phyloP scores from a whole-genome alignment of 2,888 invertebrate species.

The Chrysotoxum bicinctum region DNA sequence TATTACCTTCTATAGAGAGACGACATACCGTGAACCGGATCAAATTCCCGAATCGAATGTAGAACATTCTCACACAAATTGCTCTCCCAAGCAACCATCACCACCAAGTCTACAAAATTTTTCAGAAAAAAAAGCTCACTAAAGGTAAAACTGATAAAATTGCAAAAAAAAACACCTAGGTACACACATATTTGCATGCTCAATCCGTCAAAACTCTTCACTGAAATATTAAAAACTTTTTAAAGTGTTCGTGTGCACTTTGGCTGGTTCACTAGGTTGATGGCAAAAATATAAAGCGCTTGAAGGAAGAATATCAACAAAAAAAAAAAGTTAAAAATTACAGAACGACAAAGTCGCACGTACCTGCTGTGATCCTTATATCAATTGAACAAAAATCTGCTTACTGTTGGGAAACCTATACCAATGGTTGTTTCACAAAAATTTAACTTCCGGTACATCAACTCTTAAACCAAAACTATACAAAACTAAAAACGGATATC shows the following conservation, averaged over 20 bases:
- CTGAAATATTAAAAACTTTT: constrained; percentile 55
- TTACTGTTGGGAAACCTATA: too few relatives aligned
- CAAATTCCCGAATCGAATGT: background rate
- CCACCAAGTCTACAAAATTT: background rate
- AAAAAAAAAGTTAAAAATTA: background rate
- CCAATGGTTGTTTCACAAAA: too few relatives aligned
- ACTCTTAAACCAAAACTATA: too few relatives aligned
- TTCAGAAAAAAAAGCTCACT: background rate
- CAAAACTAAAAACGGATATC: too few relatives aligned
- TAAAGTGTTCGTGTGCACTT: constrained; percentile 30
- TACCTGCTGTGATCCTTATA: background rate
- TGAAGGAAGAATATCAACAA: background rate
- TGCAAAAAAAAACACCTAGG: background rate
- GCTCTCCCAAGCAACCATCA: background rate
- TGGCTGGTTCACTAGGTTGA: constrained; percentile 2
- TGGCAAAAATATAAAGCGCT: background rate
- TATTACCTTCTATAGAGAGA: constrained; percentile 3
- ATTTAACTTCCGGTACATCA: too few relatives aligned
- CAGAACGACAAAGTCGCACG: background rate
- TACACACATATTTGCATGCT: constrained; percentile 32
- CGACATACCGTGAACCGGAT: background rate
- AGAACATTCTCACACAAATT: constrained; percentile 25
- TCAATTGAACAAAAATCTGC: background rate
- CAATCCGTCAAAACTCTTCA: constrained; percentile 39
- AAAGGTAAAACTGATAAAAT: constrained; percentile 9